Conservation (phyloP, 2,888 invertebrate genomes). For the Gryllus longicercus region DNA sequence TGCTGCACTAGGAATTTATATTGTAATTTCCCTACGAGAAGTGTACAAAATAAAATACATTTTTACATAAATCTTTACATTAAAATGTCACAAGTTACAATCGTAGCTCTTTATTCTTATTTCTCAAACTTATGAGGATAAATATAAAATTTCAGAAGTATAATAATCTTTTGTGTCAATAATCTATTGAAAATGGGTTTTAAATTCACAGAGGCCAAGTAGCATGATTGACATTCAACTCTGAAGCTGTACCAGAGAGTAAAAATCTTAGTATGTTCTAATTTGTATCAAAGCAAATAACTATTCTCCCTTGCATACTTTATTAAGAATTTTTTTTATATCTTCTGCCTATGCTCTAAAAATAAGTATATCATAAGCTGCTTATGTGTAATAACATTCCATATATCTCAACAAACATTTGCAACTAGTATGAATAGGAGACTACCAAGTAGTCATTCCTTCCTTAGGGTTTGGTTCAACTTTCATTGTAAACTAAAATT, state of each 20-base stretch:
- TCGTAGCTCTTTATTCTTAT: not conserved
- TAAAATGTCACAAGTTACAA: slow-evolving; percentile 17
- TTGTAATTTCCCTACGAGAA: not conserved
- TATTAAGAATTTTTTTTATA: not conserved
- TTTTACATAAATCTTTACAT: slow-evolving; percentile 1
- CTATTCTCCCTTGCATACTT: not conserved
- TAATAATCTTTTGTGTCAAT: not conserved
- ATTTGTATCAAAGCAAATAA: slow-evolving; percentile 10
- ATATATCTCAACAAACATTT: slow-evolving; percentile 11
- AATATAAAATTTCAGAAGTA: not conserved
- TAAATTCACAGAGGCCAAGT: slow-evolving; percentile 8
- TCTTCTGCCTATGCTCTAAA: slow-evolving; percentile 10
- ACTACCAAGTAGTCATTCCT: not conserved
- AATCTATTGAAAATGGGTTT: slow-evolving; percentile 2
- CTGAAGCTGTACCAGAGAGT: slow-evolving; percentile 10
- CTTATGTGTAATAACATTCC: not conserved
- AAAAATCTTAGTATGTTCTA: not conserved
- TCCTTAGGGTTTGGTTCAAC: not conserved
- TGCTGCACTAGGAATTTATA: slow-evolving; percentile 1
- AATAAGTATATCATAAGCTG: slow-evolving; percentile 17
- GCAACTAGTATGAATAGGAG: not conserved
- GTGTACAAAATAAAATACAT: slow-evolving; percentile 11
- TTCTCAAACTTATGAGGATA: not conserved
- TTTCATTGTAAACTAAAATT: not conserved
- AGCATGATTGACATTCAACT: slow-evolving; percentile 11